Evolutionary conservation across 1,140 invertebrate species (phyloP).

Genomic region (Caerostris darwini): DNA sequence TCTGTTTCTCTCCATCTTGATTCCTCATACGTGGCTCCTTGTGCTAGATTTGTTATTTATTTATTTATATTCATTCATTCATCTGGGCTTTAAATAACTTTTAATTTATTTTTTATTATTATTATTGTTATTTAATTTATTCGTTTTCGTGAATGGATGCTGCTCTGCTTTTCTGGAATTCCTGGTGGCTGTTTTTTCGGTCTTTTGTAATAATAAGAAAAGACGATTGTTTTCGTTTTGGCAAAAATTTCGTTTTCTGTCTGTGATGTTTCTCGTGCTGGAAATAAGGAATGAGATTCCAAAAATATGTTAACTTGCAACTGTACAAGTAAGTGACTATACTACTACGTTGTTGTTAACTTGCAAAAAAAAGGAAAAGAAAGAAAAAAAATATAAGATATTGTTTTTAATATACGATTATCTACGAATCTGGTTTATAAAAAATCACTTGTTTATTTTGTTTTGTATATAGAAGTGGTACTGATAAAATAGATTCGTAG

Average conservation of each 20-base stretch:
- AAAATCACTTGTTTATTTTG: slow-evolving; percentile 3
- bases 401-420: neutral
- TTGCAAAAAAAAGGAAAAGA: slow-evolving; percentile 59
- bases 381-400: neutral
- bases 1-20: slow-evolving; percentile 56
- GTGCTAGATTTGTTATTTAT: slow-evolving; percentile 57
- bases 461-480: neutral
- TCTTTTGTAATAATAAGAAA: slow-evolving; percentile 8
- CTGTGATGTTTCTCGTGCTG: slow-evolving; percentile 63
- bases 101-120: slow-evolving; percentile 5
- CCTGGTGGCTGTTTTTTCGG: neutral
- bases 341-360: slow-evolving; percentile 66
- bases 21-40: slow-evolving; percentile 70
- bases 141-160: slow-evolving; percentile 39
- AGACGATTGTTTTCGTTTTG: neutral
- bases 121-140: slow-evolving; percentile 19
- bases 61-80: neutral
- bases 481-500: slow-evolving; percentile 65
- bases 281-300: slow-evolving; percentile 70
- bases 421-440: slow-evolving; percentile 69
- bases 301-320: slow-evolving; percentile 77
- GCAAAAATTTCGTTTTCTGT: slow-evolving; percentile 30
- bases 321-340: slow-evolving; percentile 71
- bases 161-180: slow-evolving; percentile 17
- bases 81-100: too few relatives aligned